Base-by-base conservation (phyloP, 2,797 vertebrate genomes). In the Protosalanx chinensis region DNA sequence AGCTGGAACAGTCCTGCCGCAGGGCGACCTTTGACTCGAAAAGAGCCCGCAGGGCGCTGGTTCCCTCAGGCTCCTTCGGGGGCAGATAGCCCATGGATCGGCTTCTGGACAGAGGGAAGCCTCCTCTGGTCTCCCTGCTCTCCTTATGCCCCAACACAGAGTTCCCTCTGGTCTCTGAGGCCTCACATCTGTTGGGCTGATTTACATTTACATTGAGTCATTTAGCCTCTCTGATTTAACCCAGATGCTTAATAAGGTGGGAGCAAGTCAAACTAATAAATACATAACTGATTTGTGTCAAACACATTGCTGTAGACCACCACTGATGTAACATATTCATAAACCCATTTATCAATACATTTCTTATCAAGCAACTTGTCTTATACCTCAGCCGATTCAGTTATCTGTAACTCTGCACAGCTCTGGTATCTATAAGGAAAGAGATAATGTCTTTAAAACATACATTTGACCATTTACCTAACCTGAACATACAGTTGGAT, bases 81-180 rank as follows among this genome's bases (percentile, higher is more conserved):
- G 88, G 85, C 37, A 92, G 83, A 67, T 67, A 18, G 15, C 92
- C 91, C 91, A 92, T 88, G 66, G 93, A 93, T 66, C 75, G 84
- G 72, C 91, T 91, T 79, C 89, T 87, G 68, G 73, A 84, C 74
- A 90, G 78, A 23, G 27, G 61, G 1, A 66, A 65, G 62, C 70
- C 37, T 72, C 51, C 51, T 56, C 51, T 7, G 6, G 41, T 72
- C 3, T 81, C 77, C 37, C 75, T 77, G 64, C 58, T 73, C 67
- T 84, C 78, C 32, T 2, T 29, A 68, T 27, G 81, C 49, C 70
- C 80, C 87, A 85, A 74, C 1, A 27, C 56, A 46, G 20, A 16
- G 0, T 78, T 84, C 46, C 46, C 64, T 67, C 71, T 61, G 66
- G 49, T 85, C 10, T 82, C 81, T 12, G 53, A n/a, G 30, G 29